Evolutionary conservation across 1,140 invertebrate species (phyloP), one percentile per base, ranked within the genome.

Genomic region (fruit fly (Drosophila melanogaster)): DNA sequence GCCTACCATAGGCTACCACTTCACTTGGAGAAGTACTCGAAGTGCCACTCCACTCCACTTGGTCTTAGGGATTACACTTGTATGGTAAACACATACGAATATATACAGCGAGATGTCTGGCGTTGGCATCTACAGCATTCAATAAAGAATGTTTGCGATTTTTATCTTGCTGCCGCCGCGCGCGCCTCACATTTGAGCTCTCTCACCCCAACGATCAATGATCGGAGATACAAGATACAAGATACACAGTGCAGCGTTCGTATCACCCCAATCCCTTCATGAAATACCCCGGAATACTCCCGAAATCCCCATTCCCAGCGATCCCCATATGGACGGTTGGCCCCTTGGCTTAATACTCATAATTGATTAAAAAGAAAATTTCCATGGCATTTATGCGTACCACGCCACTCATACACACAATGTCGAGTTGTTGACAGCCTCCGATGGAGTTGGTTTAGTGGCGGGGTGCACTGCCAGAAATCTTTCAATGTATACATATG

Each of bases 301-400:
- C 37, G 37, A 14, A 38, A 38, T 38, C 37, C 37, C 14, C 11
- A 37, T 4, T 38, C 37, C 37, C 37, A 56, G 51, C 35, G 46
- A 54, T 55, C 33, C 43, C 41, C 61, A 65, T 57, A 58, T 46
- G 60, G 60, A 50, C 22, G 49, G 49, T 33, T 55, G 59, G 69
- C 76, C 80, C 72, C 78, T 84, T 69, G 78, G 81, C 77, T 84
- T 84, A 85, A 87, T 89, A 83, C 79, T 89, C 80, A 89, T 90
- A 90, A 90, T 90, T 90, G 87, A 90, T 90, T 90, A 90, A 90
- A 90, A 90, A 90, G 86, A 90, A 90, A 81, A 86, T 86, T 90
- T 90, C 76, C 86, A 90, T 83, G 81, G 81, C 86, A 79, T 90
- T 84, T 90, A 86, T 90, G 86, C 81, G 79, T 87, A 79, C 84